Base-by-base conservation (phyloP, 2,888 invertebrate genomes). In the Gymnocheta viridis region DNA sequence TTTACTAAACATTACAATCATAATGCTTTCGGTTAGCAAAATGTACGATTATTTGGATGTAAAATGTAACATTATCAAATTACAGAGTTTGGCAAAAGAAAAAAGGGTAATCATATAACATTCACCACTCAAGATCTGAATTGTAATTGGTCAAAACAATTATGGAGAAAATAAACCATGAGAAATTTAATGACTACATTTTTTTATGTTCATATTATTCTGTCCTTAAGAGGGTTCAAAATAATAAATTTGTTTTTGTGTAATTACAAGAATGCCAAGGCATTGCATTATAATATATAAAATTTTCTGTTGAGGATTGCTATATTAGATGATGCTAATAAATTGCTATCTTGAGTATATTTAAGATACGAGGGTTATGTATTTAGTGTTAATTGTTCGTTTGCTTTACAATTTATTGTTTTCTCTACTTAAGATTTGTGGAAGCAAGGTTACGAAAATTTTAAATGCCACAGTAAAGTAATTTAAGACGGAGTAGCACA, bases 101-200 rank as follows among this genome's bases (percentile, higher is more conserved):
- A 4, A 73, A n/a, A 27, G 64, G 47, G 67, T 73, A 69, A 73
- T 73, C 44, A 60, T 51, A 66, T 47, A 17, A 58, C 47, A 58
- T 70, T 56, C 24, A 51, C 17, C 17, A 60, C 14, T 62, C 4
- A 35, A 73, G 47, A 74, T 54, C 47, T 24, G 5, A 70, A 3
- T 62, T 69, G 17, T 72, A 66, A 77, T 82, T 82, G 82, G 77
- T 60, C 64, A 32, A 78, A 82, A 38, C 69, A 78, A 73, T 79
- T 64, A 56, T 38, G 27, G n/a, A 2, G 2, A 56, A 17, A 56
- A 54, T 66, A 41, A 35, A 38, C 69, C 70, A 62, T 44, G 41
- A 67, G 19, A 14, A n/a, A 56, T 72, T 41, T 41, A 49, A 49
- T 41, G 27, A 54, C 62, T 62, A 7, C 6, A n/a, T 44, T 22